phyloP scores from a whole-genome alignment of 2,113 vertebrate genomes.

The Choloepus hoffmanni region DNA sequence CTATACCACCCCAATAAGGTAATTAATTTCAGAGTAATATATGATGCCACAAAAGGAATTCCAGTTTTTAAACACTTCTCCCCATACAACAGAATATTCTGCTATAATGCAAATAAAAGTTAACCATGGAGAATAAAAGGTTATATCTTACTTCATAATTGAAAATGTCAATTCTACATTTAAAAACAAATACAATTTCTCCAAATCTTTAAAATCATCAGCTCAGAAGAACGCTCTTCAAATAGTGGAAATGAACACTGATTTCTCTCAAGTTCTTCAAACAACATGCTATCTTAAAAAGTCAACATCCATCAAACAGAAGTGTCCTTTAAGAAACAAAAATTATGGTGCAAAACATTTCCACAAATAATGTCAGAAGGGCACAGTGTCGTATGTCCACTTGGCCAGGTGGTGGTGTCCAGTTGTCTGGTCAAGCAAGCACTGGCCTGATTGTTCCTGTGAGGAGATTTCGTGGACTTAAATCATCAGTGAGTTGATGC shows the following conservation, averaged over 20 bases:
- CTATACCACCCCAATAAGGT: too few relatives aligned
- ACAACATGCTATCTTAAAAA: slow-evolving; percentile 81
- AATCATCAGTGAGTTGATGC: too few relatives aligned
- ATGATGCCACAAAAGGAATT: not conserved
- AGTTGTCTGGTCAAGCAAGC: too few relatives aligned
- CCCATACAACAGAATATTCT: slow-evolving; percentile 10
- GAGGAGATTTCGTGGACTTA: too few relatives aligned
- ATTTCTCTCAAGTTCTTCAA: slow-evolving; percentile 88
- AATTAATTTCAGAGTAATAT: too few relatives aligned
- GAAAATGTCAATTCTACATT: slow-evolving; percentile 89
- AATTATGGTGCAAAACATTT: not conserved
- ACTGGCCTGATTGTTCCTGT: too few relatives aligned
- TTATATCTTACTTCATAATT: slow-evolving; percentile 92
- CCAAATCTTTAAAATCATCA: slow-evolving; percentile 92
- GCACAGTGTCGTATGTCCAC: too few relatives aligned
- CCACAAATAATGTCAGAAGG: not conserved
- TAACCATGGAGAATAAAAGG: not conserved
- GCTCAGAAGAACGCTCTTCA: slow-evolving; percentile 90
- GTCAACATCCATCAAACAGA: slow-evolving; percentile 12
- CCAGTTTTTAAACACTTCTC: not conserved
- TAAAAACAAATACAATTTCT: slow-evolving; percentile 91
- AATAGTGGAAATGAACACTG: slow-evolving; percentile 92
- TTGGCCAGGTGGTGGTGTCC: too few relatives aligned
- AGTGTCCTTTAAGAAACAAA: not conserved
- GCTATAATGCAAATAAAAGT: not conserved